Conservation (phyloP, 2,888 invertebrate species). For the Eupsilia transversa region DNA sequence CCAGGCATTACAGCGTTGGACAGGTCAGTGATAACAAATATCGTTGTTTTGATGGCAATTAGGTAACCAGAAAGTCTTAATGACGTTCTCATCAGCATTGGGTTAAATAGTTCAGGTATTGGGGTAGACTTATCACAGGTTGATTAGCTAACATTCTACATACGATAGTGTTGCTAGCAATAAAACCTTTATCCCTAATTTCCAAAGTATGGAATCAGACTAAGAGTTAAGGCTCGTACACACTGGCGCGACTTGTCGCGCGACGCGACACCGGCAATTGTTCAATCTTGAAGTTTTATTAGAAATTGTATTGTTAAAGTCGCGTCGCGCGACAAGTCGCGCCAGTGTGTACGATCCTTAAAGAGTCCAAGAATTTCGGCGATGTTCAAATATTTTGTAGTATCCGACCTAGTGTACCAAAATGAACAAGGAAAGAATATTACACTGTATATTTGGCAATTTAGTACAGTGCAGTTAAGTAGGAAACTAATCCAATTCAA, state of each 20-base stretch:
- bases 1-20: constrained; percentile 95
- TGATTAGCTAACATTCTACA: too few species aligned
- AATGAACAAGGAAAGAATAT: too few species aligned
- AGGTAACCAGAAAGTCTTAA: background rate
- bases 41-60: background rate
- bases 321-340: too few species aligned
- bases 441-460: constrained; percentile 16
- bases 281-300: too few species aligned
- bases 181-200: background rate
- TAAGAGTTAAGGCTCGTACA: too few species aligned
- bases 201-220: background rate
- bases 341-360: too few species aligned
- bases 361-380: too few species aligned
- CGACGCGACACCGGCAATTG: too few species aligned
- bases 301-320: too few species aligned
- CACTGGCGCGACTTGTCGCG: too few species aligned
- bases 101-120: background rate
- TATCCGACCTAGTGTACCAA: too few species aligned
- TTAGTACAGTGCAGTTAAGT: constrained; percentile 18
- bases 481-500: constrained; percentile 44
- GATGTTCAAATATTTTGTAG: too few species aligned
- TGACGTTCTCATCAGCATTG: background rate
- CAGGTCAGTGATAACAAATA: constrained; percentile 90
- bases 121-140: background rate
- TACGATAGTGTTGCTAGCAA: background rate